Evolutionary conservation across 37 sponge, comb jelly and placozoan species (phyloP), one percentile per base, ranked within the genome.

Genomic region (Tethya wilhelma): DNA sequence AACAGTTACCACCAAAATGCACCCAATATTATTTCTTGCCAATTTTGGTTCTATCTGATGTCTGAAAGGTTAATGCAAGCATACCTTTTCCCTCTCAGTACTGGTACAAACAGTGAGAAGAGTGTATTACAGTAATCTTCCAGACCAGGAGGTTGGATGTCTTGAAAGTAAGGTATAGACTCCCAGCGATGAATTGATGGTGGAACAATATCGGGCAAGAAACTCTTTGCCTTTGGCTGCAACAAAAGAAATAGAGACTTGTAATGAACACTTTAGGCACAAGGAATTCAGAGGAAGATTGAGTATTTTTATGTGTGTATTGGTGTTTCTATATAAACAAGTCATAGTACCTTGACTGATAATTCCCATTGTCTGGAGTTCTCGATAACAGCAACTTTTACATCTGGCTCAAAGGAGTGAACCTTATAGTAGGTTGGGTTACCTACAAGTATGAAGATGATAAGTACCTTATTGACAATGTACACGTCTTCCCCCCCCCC

Each of bases 81-180:
- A 30, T 17, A 68, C 80, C 57, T 69, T 0, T 0, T 19, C 29
- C 49, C 59, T 37, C 57, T 79, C 19, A 84, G 56, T 17, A 38
- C 59, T 34, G 88, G 82, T 3, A 82, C 22, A 33, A 88, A 86
- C 67, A 69, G 73, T 22, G 73, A 56, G 69, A 91, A 81, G 31
- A 91, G 79, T 29, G 41, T 41, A 55, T 82, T 30, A 38, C 71
- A 74, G 62, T 60, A 33, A n/a, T 64, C 38, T 38, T 66, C 70
- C 42, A 91, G 84, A 38, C 92, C 92, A 2, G 86, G 74, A 17
- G 87, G 92, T 6, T 26, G 57, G 28, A 64, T 34, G 23, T 40
- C 30, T 19, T 76, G 56, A 59, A 82, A 91, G 78, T 74, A 82
- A 37, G 36, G 32, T n/a, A n/a, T n/a, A 32, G 69, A 33, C 30